Percentiles rank a stretch among this genome's conserved stretches.
Evolutionary conservation across 2,113 vertebrate species (phyloP).

Genomic region (Misgurnus mizolepis): DNA sequence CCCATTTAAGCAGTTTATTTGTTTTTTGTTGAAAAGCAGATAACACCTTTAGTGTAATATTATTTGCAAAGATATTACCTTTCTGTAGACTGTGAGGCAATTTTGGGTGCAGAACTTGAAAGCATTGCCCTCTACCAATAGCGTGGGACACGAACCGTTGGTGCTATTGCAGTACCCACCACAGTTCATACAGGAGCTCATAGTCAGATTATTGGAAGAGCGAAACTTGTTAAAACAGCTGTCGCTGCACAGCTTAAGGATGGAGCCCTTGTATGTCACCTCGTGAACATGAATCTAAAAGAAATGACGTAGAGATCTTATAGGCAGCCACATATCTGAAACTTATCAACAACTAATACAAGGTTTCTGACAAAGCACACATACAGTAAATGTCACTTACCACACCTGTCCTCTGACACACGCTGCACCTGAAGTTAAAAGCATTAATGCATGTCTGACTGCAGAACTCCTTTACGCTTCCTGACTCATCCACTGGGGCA

Average conservation of each 20-base stretch:
- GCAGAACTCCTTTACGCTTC: constrained; percentile 89
- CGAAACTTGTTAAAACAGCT: constrained; percentile 92
- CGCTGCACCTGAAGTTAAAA: constrained; percentile 89
- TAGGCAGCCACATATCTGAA: too few species aligned
- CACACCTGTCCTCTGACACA: constrained; percentile 86
- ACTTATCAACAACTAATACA: too few species aligned
- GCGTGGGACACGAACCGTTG: constrained; percentile 79
- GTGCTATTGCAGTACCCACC: constrained; percentile 83
- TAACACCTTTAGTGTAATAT: background rate
- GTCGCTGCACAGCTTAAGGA: constrained; percentile 93
- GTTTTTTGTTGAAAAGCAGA: too few species aligned
- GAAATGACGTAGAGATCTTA: background rate
- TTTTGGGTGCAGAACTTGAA: constrained; percentile 87
- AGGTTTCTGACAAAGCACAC: too few species aligned
- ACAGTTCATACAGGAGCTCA: constrained; percentile 92
- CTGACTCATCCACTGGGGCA: constrained; percentile 80
- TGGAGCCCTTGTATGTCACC: constrained; percentile 86
- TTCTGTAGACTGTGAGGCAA: constrained; percentile 85
- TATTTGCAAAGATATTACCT: constrained; percentile 69
- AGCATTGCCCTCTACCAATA: constrained; percentile 82
- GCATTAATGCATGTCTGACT: constrained; percentile 86
- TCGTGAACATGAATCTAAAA: constrained; percentile 87
- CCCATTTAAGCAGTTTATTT: background rate
- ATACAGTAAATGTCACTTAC: constrained; percentile 70
- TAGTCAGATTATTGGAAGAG: constrained; percentile 84